Evolutionary conservation across 2,113 vertebrate species (phyloP).

Genomic region (Morone chrysops): DNA sequence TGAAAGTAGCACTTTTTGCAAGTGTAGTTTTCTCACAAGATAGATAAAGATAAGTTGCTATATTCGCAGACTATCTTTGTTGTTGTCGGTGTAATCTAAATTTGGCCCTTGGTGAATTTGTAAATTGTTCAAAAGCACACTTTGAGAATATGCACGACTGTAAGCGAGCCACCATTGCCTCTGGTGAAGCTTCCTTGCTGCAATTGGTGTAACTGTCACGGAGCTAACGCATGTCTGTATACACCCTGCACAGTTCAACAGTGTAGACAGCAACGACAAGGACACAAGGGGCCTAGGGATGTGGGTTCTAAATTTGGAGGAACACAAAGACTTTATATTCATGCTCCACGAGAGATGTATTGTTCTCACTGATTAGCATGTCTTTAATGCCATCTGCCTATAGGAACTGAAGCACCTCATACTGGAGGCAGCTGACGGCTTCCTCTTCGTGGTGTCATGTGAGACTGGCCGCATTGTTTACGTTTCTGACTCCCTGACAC

Average conservation of each 20-base stretch:
- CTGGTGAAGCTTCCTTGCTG: background rate
- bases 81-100: background rate
- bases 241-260: background rate
- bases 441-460: slow-evolving; percentile 97
- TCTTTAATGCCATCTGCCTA: slow-evolving; percentile 8
- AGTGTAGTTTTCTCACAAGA: background rate
- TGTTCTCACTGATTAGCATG: background rate
- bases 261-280: background rate
- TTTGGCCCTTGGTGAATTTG: background rate
- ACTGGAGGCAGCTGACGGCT: slow-evolving; percentile 95
- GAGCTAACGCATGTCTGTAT: background rate
- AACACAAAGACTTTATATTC: background rate
- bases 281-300: background rate
- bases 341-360: background rate
- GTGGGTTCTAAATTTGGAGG: background rate
- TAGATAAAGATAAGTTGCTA: background rate
- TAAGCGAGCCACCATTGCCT: background rate
- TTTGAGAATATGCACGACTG: background rate
- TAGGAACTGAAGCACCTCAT: slow-evolving; percentile 98
- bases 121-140: background rate
- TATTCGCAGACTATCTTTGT: background rate
- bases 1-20: slow-evolving; percentile 10
- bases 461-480: slow-evolving; percentile 94
- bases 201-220: background rate
- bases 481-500: slow-evolving; percentile 94